These are phyloP conservation scores for Slavum lentiscoides DNA, from an alignment of 2,888 invertebrate species.

Conservation along the genomic window DNA sequence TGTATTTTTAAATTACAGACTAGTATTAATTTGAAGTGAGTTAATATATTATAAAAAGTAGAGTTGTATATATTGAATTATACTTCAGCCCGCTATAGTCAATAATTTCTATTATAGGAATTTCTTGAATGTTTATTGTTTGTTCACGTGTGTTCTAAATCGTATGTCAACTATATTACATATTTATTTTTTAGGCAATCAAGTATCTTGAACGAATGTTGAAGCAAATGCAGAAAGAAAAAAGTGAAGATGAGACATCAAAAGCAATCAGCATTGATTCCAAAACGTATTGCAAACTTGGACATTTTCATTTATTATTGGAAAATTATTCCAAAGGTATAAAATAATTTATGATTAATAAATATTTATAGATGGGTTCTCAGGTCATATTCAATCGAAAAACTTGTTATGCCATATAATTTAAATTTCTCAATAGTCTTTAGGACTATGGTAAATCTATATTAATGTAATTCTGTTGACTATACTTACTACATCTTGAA, in stretches of 20 bases:
- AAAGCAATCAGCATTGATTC: constrained; percentile 80
- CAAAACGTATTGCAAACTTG: constrained; percentile 90
- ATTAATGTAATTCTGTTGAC: constrained; percentile 9
- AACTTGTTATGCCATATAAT: constrained; percentile 4
- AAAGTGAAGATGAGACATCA: constrained; percentile 60
- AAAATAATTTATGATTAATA: constrained; percentile 13
- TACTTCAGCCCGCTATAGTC: neutral
- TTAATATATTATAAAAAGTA: neutral
- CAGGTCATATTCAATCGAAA: constrained; percentile 1
- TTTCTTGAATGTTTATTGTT: constrained; percentile 13
- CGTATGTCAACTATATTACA: constrained; percentile 16
- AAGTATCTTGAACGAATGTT: constrained; percentile 84
- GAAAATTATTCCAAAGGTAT: constrained; percentile 94
- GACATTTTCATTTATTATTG: constrained; percentile 90
- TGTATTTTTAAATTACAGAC: constrained; percentile 13
- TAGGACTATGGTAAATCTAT: neutral
- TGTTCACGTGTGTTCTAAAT: constrained; percentile 13
- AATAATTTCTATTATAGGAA: neutral
- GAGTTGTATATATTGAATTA: neutral
- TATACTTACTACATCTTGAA: neutral
- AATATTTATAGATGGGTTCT: neutral
- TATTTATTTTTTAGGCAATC: constrained; percentile 67
- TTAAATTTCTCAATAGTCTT: constrained; percentile 16
- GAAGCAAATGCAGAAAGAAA: constrained; percentile 63
- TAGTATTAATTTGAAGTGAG: constrained; percentile 29